Evolutionary conservation across 2,113 vertebrate genomes (phyloP), one percentile per base, ranked within the genome.

Genomic region (Silurus glanis): DNA sequence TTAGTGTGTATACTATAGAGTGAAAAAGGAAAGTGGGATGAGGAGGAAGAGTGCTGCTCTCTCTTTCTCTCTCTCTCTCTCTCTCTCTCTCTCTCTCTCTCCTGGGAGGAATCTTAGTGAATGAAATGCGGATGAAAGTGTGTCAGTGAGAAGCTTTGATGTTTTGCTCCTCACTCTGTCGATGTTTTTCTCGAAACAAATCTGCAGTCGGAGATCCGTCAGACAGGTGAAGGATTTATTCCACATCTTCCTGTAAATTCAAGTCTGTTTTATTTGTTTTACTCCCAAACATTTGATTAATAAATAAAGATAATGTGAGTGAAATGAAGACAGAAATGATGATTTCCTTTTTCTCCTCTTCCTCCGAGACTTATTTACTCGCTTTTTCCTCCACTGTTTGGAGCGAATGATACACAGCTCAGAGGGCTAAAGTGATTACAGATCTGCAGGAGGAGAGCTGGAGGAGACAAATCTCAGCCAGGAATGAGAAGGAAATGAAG

Each of bases 61-160:
- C 37, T 37, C 37, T 37, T 37, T 37, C 37, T 37, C 37, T 37
- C 37, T 37, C 2, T 37, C 37, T 37, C 37, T 37, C 37, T 37
- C 37, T 37, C 37, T 37, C 37, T 37, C 37, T 37, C 37, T 37
- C 37, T 1, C 37, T 37, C 37, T 37, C 37, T 37, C 37, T 72
- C 69, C 9, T 5, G 8, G 47, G 69, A 47, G 69, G 69, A 49
- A 47, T 21, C 49, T 75, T 21, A 23, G 10, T 51, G 19, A 75
- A 12, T 23, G 21, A 51, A 75, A 51, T 72, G 69, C 2, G 19
- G 47, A 72, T 75, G 47, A 75, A 75, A 75, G 9, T 75, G 9
- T 6, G 47, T 75, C 21, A 51, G 72, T 51, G 72, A 51, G 72
- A 75, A n/a, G 72, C 72, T 75, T 75, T 75, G 72, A 75, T 75